Evolutionary conservation across 2,113 vertebrate species (phyloP).

Genomic region (Zootoca vivipara): DNA sequence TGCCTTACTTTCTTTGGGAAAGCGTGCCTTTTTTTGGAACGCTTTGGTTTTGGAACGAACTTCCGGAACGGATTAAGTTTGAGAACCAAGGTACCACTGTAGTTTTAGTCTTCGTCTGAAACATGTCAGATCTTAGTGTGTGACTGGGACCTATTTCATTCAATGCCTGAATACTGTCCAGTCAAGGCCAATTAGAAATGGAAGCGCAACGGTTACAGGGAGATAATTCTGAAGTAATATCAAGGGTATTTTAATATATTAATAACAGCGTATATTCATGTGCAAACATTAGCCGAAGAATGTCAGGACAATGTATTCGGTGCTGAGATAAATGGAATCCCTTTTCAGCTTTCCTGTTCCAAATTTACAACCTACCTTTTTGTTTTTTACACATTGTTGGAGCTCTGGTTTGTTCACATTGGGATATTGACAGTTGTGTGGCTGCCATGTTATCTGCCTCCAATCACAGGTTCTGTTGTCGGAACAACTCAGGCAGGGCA

Average conservation of each 20-base stretch:
- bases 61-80: no score
- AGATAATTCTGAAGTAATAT: not conserved
- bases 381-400: slow-evolving; percentile 84
- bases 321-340: not conserved
- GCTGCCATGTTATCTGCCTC: slow-evolving; percentile 92
- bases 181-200: not conserved
- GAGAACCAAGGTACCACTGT: not conserved
- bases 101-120: not conserved
- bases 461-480: slow-evolving; percentile 98
- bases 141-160: not conserved
- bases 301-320: not conserved
- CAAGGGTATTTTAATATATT: slow-evolving; percentile 11
- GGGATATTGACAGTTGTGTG: slow-evolving; percentile 81
- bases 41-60: no score
- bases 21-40: no score
- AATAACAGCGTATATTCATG: not conserved
- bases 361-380: slow-evolving; percentile 80
- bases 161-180: not conserved
- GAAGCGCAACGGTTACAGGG: not conserved
- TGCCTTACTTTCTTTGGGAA: no score
- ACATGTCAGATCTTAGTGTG: not conserved
- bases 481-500: slow-evolving; percentile 94
- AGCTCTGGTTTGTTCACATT: slow-evolving; percentile 78
- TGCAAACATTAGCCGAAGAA: not conserved
- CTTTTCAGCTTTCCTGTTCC: not conserved